Base-by-base conservation (phyloP, 2,888 invertebrate species). In the Ecliptopera silaceata region DNA sequence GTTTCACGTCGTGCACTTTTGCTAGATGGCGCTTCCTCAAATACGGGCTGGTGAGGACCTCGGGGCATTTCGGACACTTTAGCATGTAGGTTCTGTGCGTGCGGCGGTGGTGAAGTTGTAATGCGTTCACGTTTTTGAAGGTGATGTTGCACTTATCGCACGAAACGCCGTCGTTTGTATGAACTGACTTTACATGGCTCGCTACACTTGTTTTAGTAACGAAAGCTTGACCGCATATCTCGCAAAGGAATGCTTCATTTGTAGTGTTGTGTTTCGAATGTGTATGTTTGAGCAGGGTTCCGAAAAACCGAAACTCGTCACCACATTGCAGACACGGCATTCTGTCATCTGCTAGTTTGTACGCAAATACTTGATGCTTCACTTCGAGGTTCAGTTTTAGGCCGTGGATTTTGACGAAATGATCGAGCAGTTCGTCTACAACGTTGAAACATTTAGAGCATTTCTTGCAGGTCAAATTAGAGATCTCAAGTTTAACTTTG, bases 171-270 rank as follows among this genome's bases (percentile, higher is more conserved):
- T 63, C 64, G 1, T 63, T 65, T 0, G 70, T 66, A 31, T 88
- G 88, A 0, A 79, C 75, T 1, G 71, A 67, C 61, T 74, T 80
- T 0, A 83, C 70, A 48, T 90, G 90, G 11, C 75, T 75, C 0
- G 74, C 67, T 0, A 89, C 76, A 34, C 83, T 80, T 0, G 69
- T 64, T 15, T 79, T 82, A 0, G 77, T 75, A 0, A 81, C 69
- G 47, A 88, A 90, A 0, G 79, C 81, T 50, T 83, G 79, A 0
- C 90, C 91, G 31, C 90, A 86, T 0, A 81, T 74, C 42, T 86
- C 84, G 49, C 86, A 86, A 0, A 84, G 18, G 17, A 71, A 82
- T 0, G 72, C 66, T 8, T 72, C 71, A 10, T 72, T 66, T 0
- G 52, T 44, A 10, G 69, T 76, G 17, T 74, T 80, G n/a, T 85